Conservation (phyloP, 2,888 invertebrate genomes). For the Mimachlamys varia region DNA sequence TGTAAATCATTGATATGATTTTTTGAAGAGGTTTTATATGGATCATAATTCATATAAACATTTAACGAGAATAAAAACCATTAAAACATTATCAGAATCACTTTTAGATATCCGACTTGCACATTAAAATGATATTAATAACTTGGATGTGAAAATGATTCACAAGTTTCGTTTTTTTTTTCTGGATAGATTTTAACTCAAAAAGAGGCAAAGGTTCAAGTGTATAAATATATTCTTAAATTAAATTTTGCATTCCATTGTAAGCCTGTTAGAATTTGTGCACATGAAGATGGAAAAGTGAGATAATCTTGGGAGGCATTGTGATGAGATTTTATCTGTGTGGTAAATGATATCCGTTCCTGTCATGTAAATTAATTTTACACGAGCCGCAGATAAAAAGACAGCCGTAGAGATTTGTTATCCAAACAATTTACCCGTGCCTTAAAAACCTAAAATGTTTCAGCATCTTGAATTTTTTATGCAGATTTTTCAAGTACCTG, state of each 20-base stretch:
- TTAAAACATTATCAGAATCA: background rate
- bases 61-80: background rate
- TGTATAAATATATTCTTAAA: background rate
- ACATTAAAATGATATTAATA: slow-evolving; percentile 34
- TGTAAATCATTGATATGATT: background rate
- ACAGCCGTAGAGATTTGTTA: background rate
- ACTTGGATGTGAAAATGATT: background rate
- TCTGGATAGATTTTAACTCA: background rate
- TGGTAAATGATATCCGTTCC: background rate
- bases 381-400: background rate
- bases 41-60: background rate
- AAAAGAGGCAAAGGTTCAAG: background rate
- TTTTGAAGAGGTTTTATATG: background rate
- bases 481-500: background rate
- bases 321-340: background rate
- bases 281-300: background rate
- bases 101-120: background rate
- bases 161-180: background rate
- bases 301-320: background rate
- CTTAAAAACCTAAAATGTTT: background rate
- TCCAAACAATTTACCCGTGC: background rate
- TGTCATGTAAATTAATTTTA: background rate
- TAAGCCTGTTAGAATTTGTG: background rate
- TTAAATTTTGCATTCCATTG: background rate
- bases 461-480: background rate